Percentiles rank a stretch among this genome's conserved stretches.
phyloP scores from a whole-genome alignment of 2,113 vertebrate genomes.

The Tichodroma muraria region DNA sequence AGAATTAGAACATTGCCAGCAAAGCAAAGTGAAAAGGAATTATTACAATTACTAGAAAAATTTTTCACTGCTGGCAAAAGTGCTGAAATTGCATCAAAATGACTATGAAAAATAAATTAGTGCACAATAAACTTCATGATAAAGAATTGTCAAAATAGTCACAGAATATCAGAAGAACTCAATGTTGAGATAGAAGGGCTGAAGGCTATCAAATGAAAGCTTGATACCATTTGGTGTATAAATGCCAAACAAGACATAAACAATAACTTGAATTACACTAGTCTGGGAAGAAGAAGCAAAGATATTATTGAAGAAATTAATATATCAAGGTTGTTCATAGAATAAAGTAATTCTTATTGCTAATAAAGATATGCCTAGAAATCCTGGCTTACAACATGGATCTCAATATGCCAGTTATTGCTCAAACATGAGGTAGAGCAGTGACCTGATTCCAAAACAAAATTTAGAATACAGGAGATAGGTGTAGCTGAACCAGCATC shows the following conservation, averaged over 20 bases:
- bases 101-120: background rate
- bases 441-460: background rate
- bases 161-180: background rate
- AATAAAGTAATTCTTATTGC: background rate
- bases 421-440: background rate
- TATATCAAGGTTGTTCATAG: background rate
- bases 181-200: background rate
- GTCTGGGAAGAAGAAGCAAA: background rate
- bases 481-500: background rate
- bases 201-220: background rate
- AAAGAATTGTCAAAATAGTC: background rate
- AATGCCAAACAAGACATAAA: background rate
- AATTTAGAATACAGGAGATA: background rate
- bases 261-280: background rate
- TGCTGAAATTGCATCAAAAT: background rate
- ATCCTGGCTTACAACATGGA: background rate
- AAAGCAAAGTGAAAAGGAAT: background rate
- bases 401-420: background rate
- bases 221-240: background rate
- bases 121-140: background rate
- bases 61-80: background rate
- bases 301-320: background rate
- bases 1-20: background rate
- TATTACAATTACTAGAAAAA: background rate
- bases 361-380: background rate